Evolutionary conservation across 2,888 invertebrate genomes (phyloP).

Genomic region (Phaedon cochleariae): DNA sequence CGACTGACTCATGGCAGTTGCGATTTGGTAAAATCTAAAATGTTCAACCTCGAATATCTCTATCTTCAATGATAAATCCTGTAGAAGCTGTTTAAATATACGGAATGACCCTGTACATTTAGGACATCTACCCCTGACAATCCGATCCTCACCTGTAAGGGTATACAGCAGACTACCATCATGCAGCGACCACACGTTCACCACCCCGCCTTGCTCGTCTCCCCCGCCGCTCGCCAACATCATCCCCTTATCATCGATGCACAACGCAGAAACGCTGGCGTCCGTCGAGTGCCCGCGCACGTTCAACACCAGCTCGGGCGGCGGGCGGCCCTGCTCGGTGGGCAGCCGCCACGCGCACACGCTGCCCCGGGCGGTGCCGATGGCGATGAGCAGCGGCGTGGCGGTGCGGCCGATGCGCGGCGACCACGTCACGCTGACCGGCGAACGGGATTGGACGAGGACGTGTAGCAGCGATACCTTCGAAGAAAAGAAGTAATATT

Average conservation of each 20-base stretch:
- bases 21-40: no score
- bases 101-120: no score
- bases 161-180: slow-evolving; percentile 68
- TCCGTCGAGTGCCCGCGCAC: slow-evolving; percentile 66
- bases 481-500: neutral
- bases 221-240: slow-evolving; percentile 67
- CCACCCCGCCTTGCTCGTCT: slow-evolving; percentile 62
- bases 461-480: slow-evolving; percentile 55
- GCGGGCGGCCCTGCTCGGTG: slow-evolving; percentile 42
- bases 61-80: no score
- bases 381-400: slow-evolving; percentile 60
- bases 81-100: no score
- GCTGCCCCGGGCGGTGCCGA: slow-evolving; percentile 66
- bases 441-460: slow-evolving; percentile 62
- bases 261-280: slow-evolving; percentile 64
- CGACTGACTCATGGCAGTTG: no score
- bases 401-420: slow-evolving; percentile 60
- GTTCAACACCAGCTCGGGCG: slow-evolving; percentile 58
- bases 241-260: slow-evolving; percentile 64
- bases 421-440: slow-evolving; percentile 66
- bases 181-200: slow-evolving; percentile 70
- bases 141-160: slow-evolving; percentile 57
- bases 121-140: no score
- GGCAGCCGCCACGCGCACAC: slow-evolving; percentile 64
- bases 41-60: no score